phyloP scores from a whole-genome alignment of 2,888 invertebrate genomes.

The Calameuta filiformis region DNA sequence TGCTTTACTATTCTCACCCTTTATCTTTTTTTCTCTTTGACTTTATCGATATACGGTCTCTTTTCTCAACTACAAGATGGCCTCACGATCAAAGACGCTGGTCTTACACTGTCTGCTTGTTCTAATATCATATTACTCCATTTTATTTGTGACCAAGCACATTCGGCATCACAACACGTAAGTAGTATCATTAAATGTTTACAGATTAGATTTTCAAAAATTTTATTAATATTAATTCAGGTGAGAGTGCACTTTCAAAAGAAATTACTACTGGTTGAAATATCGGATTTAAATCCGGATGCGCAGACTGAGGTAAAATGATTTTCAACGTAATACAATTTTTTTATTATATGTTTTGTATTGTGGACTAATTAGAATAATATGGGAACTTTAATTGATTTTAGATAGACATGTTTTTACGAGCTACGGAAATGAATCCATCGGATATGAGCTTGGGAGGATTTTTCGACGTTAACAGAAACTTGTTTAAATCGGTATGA shows the following conservation, averaged over 20 bases:
- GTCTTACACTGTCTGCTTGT: constrained; percentile 74
- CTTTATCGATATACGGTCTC: constrained; percentile 79
- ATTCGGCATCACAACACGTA: constrained; percentile 79
- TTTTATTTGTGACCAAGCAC: constrained; percentile 80
- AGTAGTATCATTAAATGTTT: constrained; percentile 45
- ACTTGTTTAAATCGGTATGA: constrained; percentile 78
- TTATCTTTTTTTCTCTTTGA: constrained; percentile 79
- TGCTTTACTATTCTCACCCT: constrained; percentile 76
- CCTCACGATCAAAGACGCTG: constrained; percentile 79
- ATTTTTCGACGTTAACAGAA: constrained; percentile 79
- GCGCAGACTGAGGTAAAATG: constrained; percentile 74
- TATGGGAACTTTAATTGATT: constrained; percentile 14
- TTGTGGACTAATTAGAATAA: neutral
- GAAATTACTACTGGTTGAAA: constrained; percentile 77
- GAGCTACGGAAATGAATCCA: constrained; percentile 82
- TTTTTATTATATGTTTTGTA: neutral
- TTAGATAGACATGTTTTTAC: constrained; percentile 78
- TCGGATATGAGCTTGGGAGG: constrained; percentile 80
- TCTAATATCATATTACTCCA: constrained; percentile 76
- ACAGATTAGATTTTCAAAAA: neutral
- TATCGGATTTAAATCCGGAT: constrained; percentile 82
- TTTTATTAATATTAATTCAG: constrained; percentile 54
- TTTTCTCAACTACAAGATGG: constrained; percentile 80
- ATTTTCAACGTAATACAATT: neutral
- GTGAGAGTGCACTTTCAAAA: constrained; percentile 80